A percentile compares a stretch with the other conserved stretches of the same genome.
These are phyloP conservation scores for Lepus europaeus DNA, from an alignment of 2,113 vertebrate species.

Conservation along the genomic window DNA sequence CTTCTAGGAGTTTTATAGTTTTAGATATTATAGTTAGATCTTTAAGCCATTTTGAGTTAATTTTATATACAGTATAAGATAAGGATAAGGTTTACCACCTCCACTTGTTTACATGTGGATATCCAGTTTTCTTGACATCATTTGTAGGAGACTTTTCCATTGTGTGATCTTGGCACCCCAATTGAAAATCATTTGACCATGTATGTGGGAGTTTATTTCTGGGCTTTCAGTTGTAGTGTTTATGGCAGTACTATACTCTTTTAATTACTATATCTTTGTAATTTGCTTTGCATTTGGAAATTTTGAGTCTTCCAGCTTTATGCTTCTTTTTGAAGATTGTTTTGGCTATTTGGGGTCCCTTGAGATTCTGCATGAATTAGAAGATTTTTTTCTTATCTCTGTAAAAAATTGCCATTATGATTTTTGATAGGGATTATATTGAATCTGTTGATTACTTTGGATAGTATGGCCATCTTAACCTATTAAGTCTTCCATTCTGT, in stretches of 20 bases:
- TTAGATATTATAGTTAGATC: not conserved
- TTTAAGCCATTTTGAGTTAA: not conserved
- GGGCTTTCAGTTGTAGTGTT: not conserved
- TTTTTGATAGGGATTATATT: not conserved
- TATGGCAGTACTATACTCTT: not conserved
- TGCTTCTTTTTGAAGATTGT: not conserved
- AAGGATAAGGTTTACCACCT: too few relatives aligned
- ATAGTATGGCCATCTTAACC: not conserved
- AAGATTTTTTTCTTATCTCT: not conserved
- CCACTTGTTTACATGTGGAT: not conserved
- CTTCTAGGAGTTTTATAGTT: not conserved
- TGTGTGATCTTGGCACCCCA: not conserved
- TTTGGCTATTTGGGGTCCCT: not conserved
- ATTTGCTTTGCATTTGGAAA: not conserved
- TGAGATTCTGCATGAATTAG: conserved; percentile 10
- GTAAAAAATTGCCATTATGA: not conserved
- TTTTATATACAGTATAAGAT: not conserved
- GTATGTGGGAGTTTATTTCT: not conserved
- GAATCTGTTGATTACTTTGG: not conserved
- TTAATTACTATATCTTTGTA: not conserved
- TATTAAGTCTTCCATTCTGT: not conserved
- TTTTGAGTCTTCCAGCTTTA: not conserved
- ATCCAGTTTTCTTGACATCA: not conserved
- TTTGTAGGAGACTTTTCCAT: not conserved
- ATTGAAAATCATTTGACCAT: not conserved